Evolutionary conservation across 37 sponge, comb jelly and placozoan genomes (phyloP), one percentile per base, ranked within the genome.

Genomic region (Agelas oroides): DNA sequence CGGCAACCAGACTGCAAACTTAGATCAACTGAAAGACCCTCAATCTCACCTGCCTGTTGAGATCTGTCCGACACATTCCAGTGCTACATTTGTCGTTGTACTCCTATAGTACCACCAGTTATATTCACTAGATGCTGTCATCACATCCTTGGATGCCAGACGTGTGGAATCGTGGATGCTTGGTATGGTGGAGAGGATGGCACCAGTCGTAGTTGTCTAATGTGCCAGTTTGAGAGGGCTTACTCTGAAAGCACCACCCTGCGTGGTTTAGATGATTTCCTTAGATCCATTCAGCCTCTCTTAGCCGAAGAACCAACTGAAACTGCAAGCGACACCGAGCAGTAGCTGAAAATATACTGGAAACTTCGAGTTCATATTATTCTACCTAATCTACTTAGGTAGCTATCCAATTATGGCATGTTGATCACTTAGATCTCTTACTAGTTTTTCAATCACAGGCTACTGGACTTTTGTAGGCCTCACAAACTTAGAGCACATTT

Each of bases 21-120:
- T n/a, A n/a, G n/a, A n/a, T n/a, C n/a, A n/a, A n/a, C n/a, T n/a
- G n/a, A n/a, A n/a, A n/a, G n/a, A n/a, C n/a, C n/a, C n/a, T n/a
- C n/a, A n/a, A n/a, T n/a, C n/a, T n/a, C n/a, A n/a, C n/a, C n/a
- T n/a, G n/a, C n/a, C n/a, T n/a, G n/a, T n/a, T n/a, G n/a, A n/a
- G n/a, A n/a, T n/a, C n/a, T n/a, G n/a, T n/a, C n/a, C n/a, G 69
- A 62, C 23, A 58, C 73, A 59, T 82, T 82, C 59, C 38, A 58
- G 31, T 82, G 83, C 35, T 39, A 71, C n/a, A 71, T 82, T 19
- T 82, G 80, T 31, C 68, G 46, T 21, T 59, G 27, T 12, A 46
- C 80, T 11, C 80, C 80, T 6, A 53, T 71, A 30, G 20, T 16
- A 17, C 83, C 83, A 35, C 83, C 83, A 5, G 52, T 82, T 21